phyloP scores from a whole-genome alignment of 2,888 invertebrate genomes.

The Gastracanthus pulcherrimus region DNA sequence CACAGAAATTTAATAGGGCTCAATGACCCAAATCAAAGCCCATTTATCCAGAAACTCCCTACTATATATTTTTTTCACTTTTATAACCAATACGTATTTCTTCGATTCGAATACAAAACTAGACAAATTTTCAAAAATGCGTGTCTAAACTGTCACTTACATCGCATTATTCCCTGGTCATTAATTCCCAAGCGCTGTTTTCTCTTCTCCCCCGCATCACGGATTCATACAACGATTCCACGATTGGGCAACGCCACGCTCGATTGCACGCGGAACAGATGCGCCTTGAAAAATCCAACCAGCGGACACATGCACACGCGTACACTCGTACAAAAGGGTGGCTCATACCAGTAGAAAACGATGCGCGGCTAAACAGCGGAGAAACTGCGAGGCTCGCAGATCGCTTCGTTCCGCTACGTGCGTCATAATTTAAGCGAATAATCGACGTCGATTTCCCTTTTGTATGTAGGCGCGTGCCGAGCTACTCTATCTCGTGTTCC shows the following conservation, averaged over 20 bases:
- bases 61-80: background rate
- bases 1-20: background rate
- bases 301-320: background rate
- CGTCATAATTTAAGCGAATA: constrained; percentile 53
- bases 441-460: constrained; percentile 49
- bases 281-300: constrained; percentile 17
- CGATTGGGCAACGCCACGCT: constrained; percentile 8
- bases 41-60: background rate
- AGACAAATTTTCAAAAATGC: no score
- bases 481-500: background rate
- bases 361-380: background rate
- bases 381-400: constrained; percentile 42
- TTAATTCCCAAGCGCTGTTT: background rate
- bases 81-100: background rate
- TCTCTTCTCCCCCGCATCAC: no score
- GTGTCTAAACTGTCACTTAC: background rate
- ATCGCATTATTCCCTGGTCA: background rate
- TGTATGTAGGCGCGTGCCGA: background rate
- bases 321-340: background rate
- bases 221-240: constrained; percentile 23
- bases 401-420: constrained; percentile 48
- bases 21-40: background rate
- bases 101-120: no score
- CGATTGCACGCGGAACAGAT: constrained; percentile 41
- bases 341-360: background rate